Base-by-base conservation (phyloP, 2,888 invertebrate species). In the Cataglyphis albicans region DNA sequence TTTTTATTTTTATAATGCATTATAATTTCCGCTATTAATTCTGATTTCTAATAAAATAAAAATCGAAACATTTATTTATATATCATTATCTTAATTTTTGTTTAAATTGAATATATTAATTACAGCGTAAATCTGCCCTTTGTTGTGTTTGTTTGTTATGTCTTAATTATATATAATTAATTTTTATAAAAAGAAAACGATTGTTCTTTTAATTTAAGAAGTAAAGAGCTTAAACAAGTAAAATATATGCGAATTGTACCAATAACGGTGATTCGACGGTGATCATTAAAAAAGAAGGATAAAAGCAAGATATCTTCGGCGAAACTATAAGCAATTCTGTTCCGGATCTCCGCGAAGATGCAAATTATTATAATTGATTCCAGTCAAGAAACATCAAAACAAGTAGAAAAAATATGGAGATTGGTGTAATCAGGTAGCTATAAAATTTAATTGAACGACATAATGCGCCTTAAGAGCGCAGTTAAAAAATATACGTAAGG, bases 381-480 rank as follows among this genome's bases (percentile, higher is more conserved):
- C 72, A 59, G 35, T 82, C n/a, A 63, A 75, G 68, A 61, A 67
- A 74, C 29, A 57, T 70, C 41, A 25, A 68, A 55, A 73, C 35
- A 61, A 64, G 65, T 41, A 35, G 52, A 52, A 29, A 41, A 57
- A 61, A 59, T 72, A 83, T 68, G 61, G 78, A 84, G 63, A 82
- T 82, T 85, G 57, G 59, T 48, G 73, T 75, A 76, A 68, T 64
- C 81, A 84, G 67, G 61, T 59, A 67, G 64, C 44, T 59, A 84
- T 85, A 85, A 86, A 87, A 80, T 80, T 85, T 83, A 52, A 81
- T 84, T 82, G 74, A 67, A 81, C 63, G 78, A 81, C 55, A 78
- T 64, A 80, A 81, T 85, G 68, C 70, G 57, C 10, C 25, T 44
- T 15, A 68, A 59, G 44, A 68, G 68, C 21, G 59, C 76, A 57